phyloP scores from a whole-genome alignment of 1,140 invertebrate genomes.

The Heliconius congener region DNA sequence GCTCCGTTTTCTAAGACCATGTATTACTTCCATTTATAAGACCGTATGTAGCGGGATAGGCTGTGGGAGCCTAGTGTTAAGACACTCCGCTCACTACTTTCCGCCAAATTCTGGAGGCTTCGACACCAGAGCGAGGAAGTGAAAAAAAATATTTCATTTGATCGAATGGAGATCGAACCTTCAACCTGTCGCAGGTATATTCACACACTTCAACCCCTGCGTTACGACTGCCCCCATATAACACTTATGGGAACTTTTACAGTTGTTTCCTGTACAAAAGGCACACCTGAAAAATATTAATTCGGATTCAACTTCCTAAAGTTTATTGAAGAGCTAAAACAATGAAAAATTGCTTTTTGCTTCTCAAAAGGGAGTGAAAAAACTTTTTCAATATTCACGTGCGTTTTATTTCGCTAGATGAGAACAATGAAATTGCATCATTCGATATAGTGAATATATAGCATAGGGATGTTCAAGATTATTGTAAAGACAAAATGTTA shows the following conservation, averaged over 20 bases:
- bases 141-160: background rate
- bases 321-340: constrained; percentile 11
- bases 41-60: background rate
- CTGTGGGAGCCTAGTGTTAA: background rate
- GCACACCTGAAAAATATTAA: background rate
- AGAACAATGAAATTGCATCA: background rate
- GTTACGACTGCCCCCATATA: no score
- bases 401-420: background rate
- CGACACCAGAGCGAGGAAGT: no score
- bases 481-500: background rate
- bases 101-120: background rate
- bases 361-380: constrained; percentile 3
- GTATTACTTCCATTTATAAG: background rate
- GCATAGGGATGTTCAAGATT: background rate
- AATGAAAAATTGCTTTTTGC: constrained; percentile 14
- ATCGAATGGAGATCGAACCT: no score
- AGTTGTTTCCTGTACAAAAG: background rate
- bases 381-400: constrained; percentile 15
- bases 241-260: background rate
- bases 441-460: background rate
- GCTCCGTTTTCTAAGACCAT: constrained; percentile 19
- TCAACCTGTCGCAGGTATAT: no score
- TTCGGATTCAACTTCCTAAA: background rate
- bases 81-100: background rate
- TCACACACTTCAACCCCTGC: no score